Evolutionary conservation across 2,888 invertebrate species (phyloP).

Genomic region (Morpho achilles): DNA sequence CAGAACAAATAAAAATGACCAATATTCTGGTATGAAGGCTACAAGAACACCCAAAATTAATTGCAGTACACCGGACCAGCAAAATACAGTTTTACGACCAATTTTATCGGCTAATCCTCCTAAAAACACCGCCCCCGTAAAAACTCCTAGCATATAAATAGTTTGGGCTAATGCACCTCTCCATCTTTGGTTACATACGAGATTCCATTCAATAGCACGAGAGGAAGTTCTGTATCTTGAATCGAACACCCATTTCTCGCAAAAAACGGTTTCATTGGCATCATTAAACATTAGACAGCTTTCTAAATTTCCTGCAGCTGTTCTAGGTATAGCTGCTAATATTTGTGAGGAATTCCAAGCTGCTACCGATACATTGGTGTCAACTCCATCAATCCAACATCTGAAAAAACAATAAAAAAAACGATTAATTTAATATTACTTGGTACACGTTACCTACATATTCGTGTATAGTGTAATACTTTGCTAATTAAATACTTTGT

Average conservation of each 20-base stretch:
- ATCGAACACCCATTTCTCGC: constrained; percentile 84
- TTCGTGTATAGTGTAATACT: neutral
- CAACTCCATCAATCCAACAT: constrained; percentile 81
- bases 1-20: constrained; percentile 82
- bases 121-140: constrained; percentile 88
- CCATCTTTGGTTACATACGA: constrained; percentile 89
- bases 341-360: constrained; percentile 79
- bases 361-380: constrained; percentile 73
- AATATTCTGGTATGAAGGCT: constrained; percentile 88
- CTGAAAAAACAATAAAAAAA: constrained; percentile 53
- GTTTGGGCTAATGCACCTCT: constrained; percentile 90
- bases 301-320: constrained; percentile 73
- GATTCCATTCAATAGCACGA: constrained; percentile 89
- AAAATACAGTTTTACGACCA: constrained; percentile 90
- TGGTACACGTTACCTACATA: neutral
- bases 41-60: constrained; percentile 85
- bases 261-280: constrained; percentile 52
- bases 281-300: constrained; percentile 78
- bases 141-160: constrained; percentile 90
- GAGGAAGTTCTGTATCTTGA: constrained; percentile 85
- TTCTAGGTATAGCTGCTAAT: constrained; percentile 77
- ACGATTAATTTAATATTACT: neutral
- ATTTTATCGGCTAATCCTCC: constrained; percentile 91
- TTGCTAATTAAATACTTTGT: neutral
- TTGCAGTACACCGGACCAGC: constrained; percentile 87